Conservation (phyloP, 53 echinoderm and acorn worm genomes). For the Glandiceps talaboti region DNA sequence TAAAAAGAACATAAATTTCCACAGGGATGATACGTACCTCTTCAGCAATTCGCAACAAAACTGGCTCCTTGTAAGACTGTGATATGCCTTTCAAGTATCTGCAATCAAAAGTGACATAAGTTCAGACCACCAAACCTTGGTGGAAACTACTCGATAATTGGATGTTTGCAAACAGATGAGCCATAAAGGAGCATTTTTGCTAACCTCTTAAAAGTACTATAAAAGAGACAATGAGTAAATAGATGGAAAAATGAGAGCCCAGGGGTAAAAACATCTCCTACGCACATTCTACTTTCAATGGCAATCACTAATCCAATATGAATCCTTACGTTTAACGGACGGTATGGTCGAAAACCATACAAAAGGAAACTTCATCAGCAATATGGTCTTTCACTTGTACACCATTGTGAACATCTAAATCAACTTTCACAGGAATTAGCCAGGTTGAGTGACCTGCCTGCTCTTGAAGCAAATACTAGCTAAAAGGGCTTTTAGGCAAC, state of each 20-base stretch:
- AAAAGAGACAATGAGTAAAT: no score
- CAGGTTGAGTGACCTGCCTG: not conserved
- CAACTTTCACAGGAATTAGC: not conserved
- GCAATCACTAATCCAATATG: not conserved
- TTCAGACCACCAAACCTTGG: no score
- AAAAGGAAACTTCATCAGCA: not conserved
- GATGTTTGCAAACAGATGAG: no score
- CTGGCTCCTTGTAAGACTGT: constrained; percentile 17
- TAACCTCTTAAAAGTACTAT: no score
- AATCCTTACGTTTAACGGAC: not conserved
- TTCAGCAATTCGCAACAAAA: constrained; percentile 37
- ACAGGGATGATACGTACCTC: constrained; percentile 44
- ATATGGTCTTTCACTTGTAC: not conserved
- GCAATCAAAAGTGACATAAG: not conserved
- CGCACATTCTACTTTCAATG: not conserved
- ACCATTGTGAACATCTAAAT: not conserved
- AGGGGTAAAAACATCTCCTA: no score
- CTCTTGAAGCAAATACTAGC: not conserved
- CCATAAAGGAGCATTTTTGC: no score
- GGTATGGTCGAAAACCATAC: not conserved
- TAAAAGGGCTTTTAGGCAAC: not conserved
- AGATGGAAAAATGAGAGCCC: no score
- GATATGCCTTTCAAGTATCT: constrained; percentile 26
- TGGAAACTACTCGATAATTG: no score
- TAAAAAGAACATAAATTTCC: no score